Base-by-base conservation (phyloP, 2,888 invertebrate genomes). In the Chrysomela aeneicollis region DNA sequence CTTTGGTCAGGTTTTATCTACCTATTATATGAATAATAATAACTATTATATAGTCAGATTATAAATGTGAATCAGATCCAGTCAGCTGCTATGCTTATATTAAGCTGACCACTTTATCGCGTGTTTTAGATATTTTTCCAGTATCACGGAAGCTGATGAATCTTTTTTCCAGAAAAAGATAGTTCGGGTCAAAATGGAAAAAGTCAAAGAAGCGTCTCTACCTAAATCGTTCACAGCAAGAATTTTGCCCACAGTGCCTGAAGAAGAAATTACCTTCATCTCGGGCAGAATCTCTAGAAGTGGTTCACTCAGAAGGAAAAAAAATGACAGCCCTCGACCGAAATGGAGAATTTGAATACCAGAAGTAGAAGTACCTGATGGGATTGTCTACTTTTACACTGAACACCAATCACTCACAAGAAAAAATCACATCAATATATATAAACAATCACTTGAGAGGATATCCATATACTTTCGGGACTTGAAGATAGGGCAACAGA, bases 221-320 rank as follows among this genome's bases (percentile, higher is more conserved):
- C 55, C 26, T 26, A 63, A 30, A 54, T 51, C 47, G 42, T 53
- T 30, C 18, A 54, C 54, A 37, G 59, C 68, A 30, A 71, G 76
- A 66, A 73, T 76, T 50, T 59, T 79, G 18, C 74, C 77, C 62
- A 75, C 75, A 8, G 72, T 79, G 4, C 68, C 73, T 30, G 77
- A 77, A 69, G 76, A 76, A 57, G 72, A 59, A 17, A 26, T 72
- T 15, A 74, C 74, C 57, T 74, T 75, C 22, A 73, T 76, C 37
- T 69, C 75, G 0, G 77, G 77, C 4, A 73, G 74, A 59, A 68
- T 76, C 30, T 73, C 72, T 2, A 73, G 80, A 65, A 69, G 71
- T 50, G 74, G 72, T 26, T 78, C 78, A 2, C 60, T 72, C 6
- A 71, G 74, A 61, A 67, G 64, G 54, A 71, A 66, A 67, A 72